Evolutionary conservation across 1,140 invertebrate species (phyloP).

Genomic region (Dolichoris vasculosae): DNA sequence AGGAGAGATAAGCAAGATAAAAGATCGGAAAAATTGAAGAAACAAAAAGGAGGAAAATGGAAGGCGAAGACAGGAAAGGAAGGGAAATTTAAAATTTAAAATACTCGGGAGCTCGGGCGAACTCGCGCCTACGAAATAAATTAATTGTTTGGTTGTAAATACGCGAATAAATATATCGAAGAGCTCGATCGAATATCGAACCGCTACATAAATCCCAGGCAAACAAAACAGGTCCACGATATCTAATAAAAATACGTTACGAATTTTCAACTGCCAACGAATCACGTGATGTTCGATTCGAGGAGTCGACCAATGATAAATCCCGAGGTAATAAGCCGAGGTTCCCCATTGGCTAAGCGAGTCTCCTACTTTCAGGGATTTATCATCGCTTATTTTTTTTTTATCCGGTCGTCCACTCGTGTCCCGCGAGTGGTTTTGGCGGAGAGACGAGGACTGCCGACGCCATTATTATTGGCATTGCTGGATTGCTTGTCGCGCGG

Average conservation of each 20-base stretch:
- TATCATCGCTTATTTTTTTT: background rate
- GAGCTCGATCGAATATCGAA: too few relatives aligned
- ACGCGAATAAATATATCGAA: too few relatives aligned
- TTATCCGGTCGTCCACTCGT: background rate
- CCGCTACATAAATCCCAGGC: too few relatives aligned
- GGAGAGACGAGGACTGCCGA: background rate
- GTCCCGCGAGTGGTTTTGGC: background rate
- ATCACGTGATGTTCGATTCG: background rate
- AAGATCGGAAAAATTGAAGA: too few relatives aligned
- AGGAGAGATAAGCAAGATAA: too few relatives aligned
- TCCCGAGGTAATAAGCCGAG: background rate
- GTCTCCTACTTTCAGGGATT: background rate
- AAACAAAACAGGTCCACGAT: too few relatives aligned
- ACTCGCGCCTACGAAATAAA: too few relatives aligned
- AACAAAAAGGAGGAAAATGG: too few relatives aligned
- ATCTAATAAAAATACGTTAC: constrained; percentile 4
- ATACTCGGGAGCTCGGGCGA: too few relatives aligned
- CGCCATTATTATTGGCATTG: constrained; percentile 8
- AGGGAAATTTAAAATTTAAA: too few relatives aligned
- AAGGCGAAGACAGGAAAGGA: too few relatives aligned
- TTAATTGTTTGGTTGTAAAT: too few relatives aligned
- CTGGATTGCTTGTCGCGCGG: background rate
- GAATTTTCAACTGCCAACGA: background rate
- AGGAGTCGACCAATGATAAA: background rate
- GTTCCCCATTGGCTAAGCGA: background rate